Evolutionary conservation across 2,888 invertebrate species (phyloP).

Genomic region (Habroteleia sp.): DNA sequence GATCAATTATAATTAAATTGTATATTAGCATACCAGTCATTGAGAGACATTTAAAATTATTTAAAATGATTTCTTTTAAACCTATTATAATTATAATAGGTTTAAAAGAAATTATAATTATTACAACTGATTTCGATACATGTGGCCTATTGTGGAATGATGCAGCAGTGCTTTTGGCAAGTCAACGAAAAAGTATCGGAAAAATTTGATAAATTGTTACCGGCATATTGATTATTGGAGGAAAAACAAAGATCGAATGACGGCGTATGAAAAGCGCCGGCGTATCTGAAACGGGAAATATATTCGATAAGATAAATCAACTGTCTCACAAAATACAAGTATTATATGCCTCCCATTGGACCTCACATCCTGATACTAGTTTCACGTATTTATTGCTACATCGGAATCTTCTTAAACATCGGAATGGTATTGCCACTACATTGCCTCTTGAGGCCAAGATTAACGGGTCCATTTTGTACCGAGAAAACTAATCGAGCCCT

Average conservation of each 20-base stretch:
- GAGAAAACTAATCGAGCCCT: slow-evolving; percentile 54
- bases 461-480: slow-evolving; percentile 55
- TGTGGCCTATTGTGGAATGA: slow-evolving; percentile 32
- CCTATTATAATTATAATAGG: too few species aligned
- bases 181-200: slow-evolving; percentile 27
- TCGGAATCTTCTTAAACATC: slow-evolving; percentile 57
- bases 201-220: slow-evolving; percentile 57
- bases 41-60: too few species aligned
- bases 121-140: slow-evolving; percentile 22
- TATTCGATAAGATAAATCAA: slow-evolving; percentile 60
- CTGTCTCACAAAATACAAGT: slow-evolving; percentile 53
- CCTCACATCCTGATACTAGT: slow-evolving; percentile 52
- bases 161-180: slow-evolving; percentile 43
- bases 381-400: slow-evolving; percentile 61
- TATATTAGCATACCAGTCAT: too few species aligned
- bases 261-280: slow-evolving; percentile 46
- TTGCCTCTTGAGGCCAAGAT: slow-evolving; percentile 60
- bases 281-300: slow-evolving; percentile 51
- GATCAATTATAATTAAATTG: too few species aligned
- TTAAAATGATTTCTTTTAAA: too few species aligned
- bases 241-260: slow-evolving; percentile 53
- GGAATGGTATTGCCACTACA: slow-evolving; percentile 58
- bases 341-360: slow-evolving; percentile 55
- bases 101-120: too few species aligned
- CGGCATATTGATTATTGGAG: slow-evolving; percentile 52